Conservation (phyloP, 2,888 invertebrate genomes). For the Nudaria mundana region DNA sequence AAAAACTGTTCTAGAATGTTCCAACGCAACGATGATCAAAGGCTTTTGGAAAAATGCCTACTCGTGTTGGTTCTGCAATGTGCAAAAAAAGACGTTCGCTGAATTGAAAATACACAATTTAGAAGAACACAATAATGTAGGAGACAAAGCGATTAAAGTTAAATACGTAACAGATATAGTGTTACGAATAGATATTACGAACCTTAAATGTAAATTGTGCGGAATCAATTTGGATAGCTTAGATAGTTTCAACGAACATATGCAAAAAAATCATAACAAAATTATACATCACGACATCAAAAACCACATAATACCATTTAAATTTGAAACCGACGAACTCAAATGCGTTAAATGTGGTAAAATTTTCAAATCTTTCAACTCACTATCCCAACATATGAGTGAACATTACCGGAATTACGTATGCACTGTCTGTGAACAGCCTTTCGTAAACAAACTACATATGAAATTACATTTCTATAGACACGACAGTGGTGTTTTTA, state of each 20-base stretch:
- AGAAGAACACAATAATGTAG: not conserved
- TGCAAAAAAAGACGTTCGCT: slow-evolving; percentile 40
- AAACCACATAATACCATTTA: slow-evolving; percentile 24
- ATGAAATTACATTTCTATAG: slow-evolving; percentile 34
- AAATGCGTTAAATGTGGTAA: slow-evolving; percentile 32
- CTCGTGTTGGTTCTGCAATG: slow-evolving; percentile 51
- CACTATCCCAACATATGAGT: not conserved
- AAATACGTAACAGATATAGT: slow-evolving; percentile 14
- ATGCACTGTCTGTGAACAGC: not conserved
- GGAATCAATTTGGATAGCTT: slow-evolving; percentile 8
- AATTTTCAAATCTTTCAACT: slow-evolving; percentile 20
- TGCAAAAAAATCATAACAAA: slow-evolving; percentile 13
- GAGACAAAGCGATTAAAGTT: not conserved
- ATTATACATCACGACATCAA: slow-evolving; percentile 15
- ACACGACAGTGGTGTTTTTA: slow-evolving; percentile 32
- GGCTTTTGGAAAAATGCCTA: slow-evolving; percentile 46
- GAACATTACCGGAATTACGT: not conserved
- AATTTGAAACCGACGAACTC: slow-evolving; percentile 35
- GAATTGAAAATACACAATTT: slow-evolving; percentile 43
- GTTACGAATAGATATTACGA: slow-evolving; percentile 42
- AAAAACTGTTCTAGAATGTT: slow-evolving; percentile 40
- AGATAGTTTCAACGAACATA: slow-evolving; percentile 15
- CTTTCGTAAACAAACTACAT: slow-evolving; percentile 39
- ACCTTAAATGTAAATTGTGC: slow-evolving; percentile 13
- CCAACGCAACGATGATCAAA: slow-evolving; percentile 59